These are phyloP conservation scores for Marmota flaviventris DNA, from an alignment of 2,113 vertebrate genomes.

Conservation along the genomic window DNA sequence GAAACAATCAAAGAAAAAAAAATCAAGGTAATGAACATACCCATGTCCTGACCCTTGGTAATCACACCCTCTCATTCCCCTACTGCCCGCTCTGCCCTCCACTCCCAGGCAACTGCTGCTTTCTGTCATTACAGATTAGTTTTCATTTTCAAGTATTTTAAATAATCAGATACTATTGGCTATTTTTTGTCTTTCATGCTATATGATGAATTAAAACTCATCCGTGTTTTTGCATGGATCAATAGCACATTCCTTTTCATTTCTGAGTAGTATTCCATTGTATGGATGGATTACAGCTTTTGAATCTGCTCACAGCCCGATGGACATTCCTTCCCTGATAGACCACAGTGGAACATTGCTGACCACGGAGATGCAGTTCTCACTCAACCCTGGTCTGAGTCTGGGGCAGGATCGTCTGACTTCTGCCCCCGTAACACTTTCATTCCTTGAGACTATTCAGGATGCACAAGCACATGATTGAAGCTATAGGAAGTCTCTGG, in stretches of 20 bases:
- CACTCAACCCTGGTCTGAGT: background rate
- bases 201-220: background rate
- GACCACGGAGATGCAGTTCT: background rate
- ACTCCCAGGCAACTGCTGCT: background rate
- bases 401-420: background rate
- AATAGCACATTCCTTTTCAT: background rate
- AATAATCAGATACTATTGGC: background rate
- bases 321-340: background rate
- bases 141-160: slow-evolving; percentile 26
- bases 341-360: background rate
- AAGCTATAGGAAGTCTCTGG: background rate
- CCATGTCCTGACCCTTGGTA: background rate
- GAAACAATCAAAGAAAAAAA: background rate
- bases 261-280: background rate
- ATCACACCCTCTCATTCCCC: background rate
- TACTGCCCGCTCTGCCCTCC: background rate
- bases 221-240: background rate
- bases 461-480: background rate
- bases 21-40: background rate
- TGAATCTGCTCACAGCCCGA: background rate
- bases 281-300: background rate
- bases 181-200: background rate
- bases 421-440: background rate
- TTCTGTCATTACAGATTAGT: background rate
- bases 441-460: background rate